A percentile compares a stretch with the other conserved stretches of the same genome.
These are phyloP conservation scores for Rhineura floridana DNA, from an alignment of 2,113 vertebrate genomes.

Conservation along the genomic window DNA sequence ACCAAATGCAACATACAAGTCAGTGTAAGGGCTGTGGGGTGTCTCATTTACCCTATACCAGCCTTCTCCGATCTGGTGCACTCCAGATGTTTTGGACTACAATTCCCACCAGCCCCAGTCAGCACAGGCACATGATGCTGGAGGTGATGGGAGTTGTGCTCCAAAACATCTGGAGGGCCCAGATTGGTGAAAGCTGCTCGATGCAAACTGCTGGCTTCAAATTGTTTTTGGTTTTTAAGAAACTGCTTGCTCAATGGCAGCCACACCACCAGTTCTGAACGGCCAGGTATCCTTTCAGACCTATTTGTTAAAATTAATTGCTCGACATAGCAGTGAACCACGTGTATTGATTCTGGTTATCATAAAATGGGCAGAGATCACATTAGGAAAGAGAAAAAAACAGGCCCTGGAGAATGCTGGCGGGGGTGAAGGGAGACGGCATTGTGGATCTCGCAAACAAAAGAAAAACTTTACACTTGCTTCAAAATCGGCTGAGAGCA, in stretches of 20 bases:
- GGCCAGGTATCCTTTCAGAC: background rate
- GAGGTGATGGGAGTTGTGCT: background rate
- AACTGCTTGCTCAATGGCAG: background rate
- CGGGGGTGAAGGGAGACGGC: too few species aligned
- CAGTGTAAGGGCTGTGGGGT: too few species aligned
- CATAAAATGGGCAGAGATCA: background rate
- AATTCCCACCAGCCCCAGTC: background rate
- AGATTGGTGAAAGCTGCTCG: background rate
- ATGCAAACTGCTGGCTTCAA: background rate
- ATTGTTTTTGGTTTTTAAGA: background rate
- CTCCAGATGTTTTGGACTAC: background rate
- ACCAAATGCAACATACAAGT: too few species aligned
- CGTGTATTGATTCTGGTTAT: background rate
- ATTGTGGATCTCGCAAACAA: background rate
- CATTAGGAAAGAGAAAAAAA: background rate
- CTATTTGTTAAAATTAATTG: background rate
- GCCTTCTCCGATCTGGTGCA: background rate
- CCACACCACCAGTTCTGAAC: background rate
- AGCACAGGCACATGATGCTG: background rate
- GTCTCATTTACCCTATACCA: background rate
- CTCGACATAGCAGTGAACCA: too few species aligned
- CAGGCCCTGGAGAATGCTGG: background rate
- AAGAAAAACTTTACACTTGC: background rate
- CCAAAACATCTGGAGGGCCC: too few species aligned
- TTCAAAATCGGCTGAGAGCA: background rate